Evolutionary conservation across 2,888 invertebrate genomes (phyloP).

Genomic region (Cepaea hortensis): DNA sequence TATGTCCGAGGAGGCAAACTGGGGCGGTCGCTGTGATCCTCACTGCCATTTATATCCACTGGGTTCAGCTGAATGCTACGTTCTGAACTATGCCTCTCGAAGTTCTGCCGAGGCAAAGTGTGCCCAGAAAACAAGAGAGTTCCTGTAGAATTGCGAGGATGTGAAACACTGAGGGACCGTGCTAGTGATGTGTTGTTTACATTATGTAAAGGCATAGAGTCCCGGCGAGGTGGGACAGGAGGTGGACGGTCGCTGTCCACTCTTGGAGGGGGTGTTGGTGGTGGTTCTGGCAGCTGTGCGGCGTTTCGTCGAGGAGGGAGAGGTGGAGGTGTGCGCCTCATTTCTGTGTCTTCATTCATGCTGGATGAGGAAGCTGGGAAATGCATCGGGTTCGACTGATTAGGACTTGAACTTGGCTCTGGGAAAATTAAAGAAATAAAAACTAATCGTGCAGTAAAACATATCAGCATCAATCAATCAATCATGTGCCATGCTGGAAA

Average conservation of each 20-base stretch:
- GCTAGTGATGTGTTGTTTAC: not conserved
- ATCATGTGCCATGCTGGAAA: no score
- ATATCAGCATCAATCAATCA: no score
- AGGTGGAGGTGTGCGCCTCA: slow-evolving; percentile 62
- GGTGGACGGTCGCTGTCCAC: slow-evolving; percentile 79
- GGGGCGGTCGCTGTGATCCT: slow-evolving; percentile 32
- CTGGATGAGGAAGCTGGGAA: slow-evolving; percentile 26
- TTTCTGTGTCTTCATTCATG: slow-evolving; percentile 53
- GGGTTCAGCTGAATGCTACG: slow-evolving; percentile 29
- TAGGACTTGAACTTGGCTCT: slow-evolving; percentile 47
- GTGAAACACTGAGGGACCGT: slow-evolving; percentile 45
- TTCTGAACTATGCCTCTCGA: slow-evolving; percentile 43
- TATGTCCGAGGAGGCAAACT: slow-evolving; percentile 43
- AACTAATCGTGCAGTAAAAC: no score
- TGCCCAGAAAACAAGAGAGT: slow-evolving; percentile 1
- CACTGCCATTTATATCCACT: slow-evolving; percentile 27
- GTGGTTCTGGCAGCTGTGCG: slow-evolving; percentile 71
- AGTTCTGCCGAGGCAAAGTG: slow-evolving; percentile 32
- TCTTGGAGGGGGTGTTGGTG: slow-evolving; percentile 83
- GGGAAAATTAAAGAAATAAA: not conserved
- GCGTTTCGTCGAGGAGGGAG: slow-evolving; percentile 74
- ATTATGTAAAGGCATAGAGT: slow-evolving; percentile 55
- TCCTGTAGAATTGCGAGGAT: slow-evolving; percentile 52
- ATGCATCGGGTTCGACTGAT: slow-evolving; percentile 26
- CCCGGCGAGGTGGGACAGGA: slow-evolving; percentile 82